These are phyloP conservation scores for Gonatopus flavifemur DNA, from an alignment of 1,140 invertebrate genomes.

Conservation along the genomic window DNA sequence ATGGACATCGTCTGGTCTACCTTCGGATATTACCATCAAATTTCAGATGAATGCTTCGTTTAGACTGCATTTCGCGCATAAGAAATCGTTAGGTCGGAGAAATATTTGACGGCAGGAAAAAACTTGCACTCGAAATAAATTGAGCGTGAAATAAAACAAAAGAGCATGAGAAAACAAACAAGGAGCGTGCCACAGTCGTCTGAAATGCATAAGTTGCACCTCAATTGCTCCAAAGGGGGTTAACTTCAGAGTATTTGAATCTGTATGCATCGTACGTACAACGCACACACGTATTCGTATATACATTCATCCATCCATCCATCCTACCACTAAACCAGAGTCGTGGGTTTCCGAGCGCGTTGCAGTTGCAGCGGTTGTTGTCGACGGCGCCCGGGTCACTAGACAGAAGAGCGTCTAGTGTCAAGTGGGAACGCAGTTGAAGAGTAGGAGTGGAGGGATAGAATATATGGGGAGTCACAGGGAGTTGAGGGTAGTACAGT, in stretches of 20 bases:
- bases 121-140: background rate
- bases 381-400: too few species aligned
- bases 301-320: conserved; percentile 5
- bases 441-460: conserved; percentile 15
- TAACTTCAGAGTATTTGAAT: background rate
- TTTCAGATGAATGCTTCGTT: too few species aligned
- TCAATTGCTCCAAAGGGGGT: background rate
- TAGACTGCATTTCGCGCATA: background rate
- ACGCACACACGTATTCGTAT: background rate
- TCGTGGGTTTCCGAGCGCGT: conserved; percentile 21
- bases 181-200: conserved; percentile 6
- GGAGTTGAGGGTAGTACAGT: too few species aligned
- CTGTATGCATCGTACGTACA: conserved; percentile 1
- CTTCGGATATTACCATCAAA: too few species aligned
- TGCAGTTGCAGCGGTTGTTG: conserved; percentile 27
- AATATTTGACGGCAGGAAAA: too few species aligned
- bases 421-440: conserved; percentile 32
- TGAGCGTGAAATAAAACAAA: background rate
- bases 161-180: conserved; percentile 1
- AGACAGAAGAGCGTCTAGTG: conserved; percentile 38
- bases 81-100: background rate
- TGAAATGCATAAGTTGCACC: background rate
- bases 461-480: too few species aligned
- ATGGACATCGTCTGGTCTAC: too few species aligned
- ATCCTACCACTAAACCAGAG: conserved; percentile 9